Base-by-base conservation (phyloP, 2,888 invertebrate species). In the Agriotes lineatus region DNA sequence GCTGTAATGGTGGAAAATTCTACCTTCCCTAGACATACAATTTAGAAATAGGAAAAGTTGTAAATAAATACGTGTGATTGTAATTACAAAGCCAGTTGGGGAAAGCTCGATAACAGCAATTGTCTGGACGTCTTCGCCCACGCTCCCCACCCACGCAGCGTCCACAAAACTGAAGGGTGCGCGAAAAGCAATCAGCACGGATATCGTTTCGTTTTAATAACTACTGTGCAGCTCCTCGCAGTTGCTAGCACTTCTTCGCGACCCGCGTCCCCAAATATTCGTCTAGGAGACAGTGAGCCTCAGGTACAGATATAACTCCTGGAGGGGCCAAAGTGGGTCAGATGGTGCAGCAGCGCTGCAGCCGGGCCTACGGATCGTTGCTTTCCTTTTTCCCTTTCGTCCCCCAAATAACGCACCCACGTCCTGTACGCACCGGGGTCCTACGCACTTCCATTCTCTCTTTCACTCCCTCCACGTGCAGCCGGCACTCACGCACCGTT, bases 381-480 rank as follows among this genome's bases (percentile, higher is more conserved):
- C 37, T 35, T 57, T 44, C 57, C 52, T 64, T 60, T 63, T 52
- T 62, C 66, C 56, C 57, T 67, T 58, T 22, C 25, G 22, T 82
- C 82, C 81, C 81, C 83, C 83, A 65, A 50, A 61, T 50, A 63
- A 42, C 48, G 37, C 65, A 65, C 58, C 70, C 62, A 63, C 69
- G 54, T 57, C 44, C 67, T 63, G 85, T 86, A 86, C 86, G 86
- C 86, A 86, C 86, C 85, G 86, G 84, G 85, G 83, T 78, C 82
- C 83, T 80, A 83, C 80, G 79, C 84, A 82, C 84, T 82, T 81
- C 84, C 83, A 84, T 79, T 83, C 77, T 79, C 82, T 78, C 77
- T 81, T 78, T 78, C 80, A 57, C 44, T 67, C 67, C 20, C 58
- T 16, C 59, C 67, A 68, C 62, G 63, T 65, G 65, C 25, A 65